Percentiles rank a stretch among this genome's conserved stretches.
phyloP scores from a whole-genome alignment of 2,113 vertebrate genomes.

The Rhadina sibilatrix region DNA sequence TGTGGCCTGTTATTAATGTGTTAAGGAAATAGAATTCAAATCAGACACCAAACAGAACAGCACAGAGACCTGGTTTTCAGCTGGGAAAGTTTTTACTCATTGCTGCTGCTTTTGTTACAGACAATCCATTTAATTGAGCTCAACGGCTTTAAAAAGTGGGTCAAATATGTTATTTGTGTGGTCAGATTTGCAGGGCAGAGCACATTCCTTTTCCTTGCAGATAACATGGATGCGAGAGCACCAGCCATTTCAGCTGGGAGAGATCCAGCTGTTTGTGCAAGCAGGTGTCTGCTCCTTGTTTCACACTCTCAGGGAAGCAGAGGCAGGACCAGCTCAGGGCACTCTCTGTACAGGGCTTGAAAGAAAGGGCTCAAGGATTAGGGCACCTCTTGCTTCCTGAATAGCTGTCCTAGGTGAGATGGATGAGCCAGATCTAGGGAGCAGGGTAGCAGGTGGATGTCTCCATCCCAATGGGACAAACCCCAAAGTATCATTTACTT shows the following conservation, averaged over 20 bases:
- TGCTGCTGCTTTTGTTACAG: neutral
- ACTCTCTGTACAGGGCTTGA: neutral
- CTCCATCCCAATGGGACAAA: neutral
- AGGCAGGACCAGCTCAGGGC: neutral
- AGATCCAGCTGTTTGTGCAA: neutral
- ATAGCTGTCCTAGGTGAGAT: neutral
- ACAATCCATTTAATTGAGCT: neutral
- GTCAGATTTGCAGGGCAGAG: neutral
- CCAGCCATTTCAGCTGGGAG: neutral
- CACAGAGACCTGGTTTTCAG: neutral
- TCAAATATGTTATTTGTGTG: neutral
- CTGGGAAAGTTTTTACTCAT: neutral
- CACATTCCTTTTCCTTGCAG: neutral
- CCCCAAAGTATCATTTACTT: neutral
- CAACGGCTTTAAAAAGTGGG: neutral
- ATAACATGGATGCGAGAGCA: neutral
- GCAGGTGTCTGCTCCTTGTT: neutral
- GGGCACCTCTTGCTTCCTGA: neutral
- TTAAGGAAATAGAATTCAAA: constrained; percentile 32
- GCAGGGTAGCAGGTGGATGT: neutral
- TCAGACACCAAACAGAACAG: neutral
- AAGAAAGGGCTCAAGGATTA: neutral
- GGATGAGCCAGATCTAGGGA: neutral
- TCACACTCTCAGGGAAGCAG: neutral
- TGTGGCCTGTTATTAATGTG: neutral